These are phyloP conservation scores for Chloroclystis v-ata DNA, from an alignment of 2,888 invertebrate genomes.

Conservation along the genomic window DNA sequence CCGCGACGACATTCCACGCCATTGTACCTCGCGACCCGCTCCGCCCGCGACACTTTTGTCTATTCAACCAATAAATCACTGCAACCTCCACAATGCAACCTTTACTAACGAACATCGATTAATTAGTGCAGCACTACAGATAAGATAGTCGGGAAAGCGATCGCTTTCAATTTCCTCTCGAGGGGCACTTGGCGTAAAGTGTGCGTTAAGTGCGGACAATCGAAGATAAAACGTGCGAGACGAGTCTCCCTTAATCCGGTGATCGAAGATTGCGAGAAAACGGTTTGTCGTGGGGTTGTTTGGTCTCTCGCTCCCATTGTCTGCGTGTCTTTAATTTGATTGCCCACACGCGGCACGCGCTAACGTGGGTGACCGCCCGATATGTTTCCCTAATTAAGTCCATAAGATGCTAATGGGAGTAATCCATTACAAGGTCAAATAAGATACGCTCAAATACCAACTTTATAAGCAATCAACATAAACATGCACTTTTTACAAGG, in stretches of 20 bases:
- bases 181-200: conserved; percentile 77
- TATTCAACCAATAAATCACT: conserved; percentile 75
- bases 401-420: conserved; percentile 63
- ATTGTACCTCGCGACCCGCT: conserved; percentile 64
- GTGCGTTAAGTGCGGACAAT: conserved; percentile 77
- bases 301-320: conserved; percentile 66
- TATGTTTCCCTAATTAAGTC: conserved; percentile 69
- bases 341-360: conserved; percentile 59
- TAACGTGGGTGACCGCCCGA: conserved; percentile 57
- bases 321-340: conserved; percentile 70
- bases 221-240: conserved; percentile 78
- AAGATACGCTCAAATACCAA: conserved; percentile 34
- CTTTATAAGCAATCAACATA: conserved; percentile 45
- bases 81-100: conserved; percentile 61
- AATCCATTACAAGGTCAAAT: conserved; percentile 59
- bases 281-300: conserved; percentile 76
- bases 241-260: conserved; percentile 76
- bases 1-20: conserved; percentile 72
- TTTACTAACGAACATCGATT: conserved; percentile 75
- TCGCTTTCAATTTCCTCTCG: conserved; percentile 78
- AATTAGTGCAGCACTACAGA: conserved; percentile 76
- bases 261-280: conserved; percentile 78
- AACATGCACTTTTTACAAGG: conserved; percentile 42
- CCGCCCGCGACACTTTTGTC: conserved; percentile 76
- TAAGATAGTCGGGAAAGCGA: conserved; percentile 75